Conservation (phyloP, 2,797 vertebrate species). For the Podarcis siculus region DNA sequence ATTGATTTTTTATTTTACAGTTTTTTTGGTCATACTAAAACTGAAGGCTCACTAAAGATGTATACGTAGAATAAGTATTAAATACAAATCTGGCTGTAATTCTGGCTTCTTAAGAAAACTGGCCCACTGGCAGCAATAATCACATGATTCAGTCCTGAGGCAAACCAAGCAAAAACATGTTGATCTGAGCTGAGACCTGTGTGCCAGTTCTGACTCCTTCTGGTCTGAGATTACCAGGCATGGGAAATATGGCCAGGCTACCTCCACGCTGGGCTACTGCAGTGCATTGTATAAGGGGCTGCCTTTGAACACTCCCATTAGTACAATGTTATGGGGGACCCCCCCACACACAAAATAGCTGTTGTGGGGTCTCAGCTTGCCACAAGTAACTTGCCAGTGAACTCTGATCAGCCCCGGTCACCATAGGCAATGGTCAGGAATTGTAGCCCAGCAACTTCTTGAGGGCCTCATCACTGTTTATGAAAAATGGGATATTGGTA, state of each 20-base stretch:
- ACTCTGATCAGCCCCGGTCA: no score
- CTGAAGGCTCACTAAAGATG: slow-evolving; percentile 15
- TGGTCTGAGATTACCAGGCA: neutral
- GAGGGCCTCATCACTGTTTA: neutral
- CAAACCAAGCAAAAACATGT: neutral
- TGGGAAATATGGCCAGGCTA: no score
- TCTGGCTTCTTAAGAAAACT: neutral
- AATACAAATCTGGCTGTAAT: neutral
- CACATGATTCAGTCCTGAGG: neutral
- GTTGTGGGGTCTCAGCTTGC: no score
- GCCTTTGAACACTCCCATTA: neutral
- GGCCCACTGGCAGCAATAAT: neutral
- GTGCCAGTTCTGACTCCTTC: neutral
- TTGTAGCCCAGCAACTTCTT: no score
- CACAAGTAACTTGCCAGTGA: no score
- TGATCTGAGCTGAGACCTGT: neutral
- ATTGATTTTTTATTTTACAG: slow-evolving; percentile 11
- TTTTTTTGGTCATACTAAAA: slow-evolving; percentile 10
- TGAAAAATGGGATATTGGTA: neutral
- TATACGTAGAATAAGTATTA: neutral
- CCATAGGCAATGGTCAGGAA: no score
- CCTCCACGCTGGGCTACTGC: neutral
- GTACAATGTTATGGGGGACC: neutral
- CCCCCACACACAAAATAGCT: no score
- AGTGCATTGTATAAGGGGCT: neutral